Conservation (phyloP, 1,140 invertebrate genomes). For the Lineus longissimus region DNA sequence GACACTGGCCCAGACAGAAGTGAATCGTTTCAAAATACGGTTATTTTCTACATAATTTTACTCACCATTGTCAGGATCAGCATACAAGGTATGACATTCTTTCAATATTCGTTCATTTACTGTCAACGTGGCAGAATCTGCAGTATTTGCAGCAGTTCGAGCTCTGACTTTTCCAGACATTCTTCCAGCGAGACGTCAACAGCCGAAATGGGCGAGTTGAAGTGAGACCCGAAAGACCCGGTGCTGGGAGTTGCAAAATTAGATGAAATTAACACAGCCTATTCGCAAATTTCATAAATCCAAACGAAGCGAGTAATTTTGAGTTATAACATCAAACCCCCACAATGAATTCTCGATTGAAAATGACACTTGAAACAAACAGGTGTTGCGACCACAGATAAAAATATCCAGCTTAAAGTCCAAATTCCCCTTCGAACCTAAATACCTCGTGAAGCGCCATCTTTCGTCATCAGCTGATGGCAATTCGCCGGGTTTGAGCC, state of each 20-base stretch:
- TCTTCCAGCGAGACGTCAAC: constrained; percentile 32
- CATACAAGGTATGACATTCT: constrained; percentile 60
- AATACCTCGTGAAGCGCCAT: not conserved
- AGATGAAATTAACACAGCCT: not conserved
- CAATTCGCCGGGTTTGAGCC: constrained; percentile 32
- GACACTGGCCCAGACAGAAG: not conserved
- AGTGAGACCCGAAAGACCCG: constrained; percentile 14
- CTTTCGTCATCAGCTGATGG: constrained; percentile 7
- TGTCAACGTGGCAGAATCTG: constrained; percentile 55
- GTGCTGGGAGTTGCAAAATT: constrained; percentile 13
- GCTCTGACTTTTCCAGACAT: constrained; percentile 56
- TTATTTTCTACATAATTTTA: not conserved
- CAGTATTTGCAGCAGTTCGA: constrained; percentile 53
- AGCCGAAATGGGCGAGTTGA: constrained; percentile 6
- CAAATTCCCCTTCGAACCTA: too few species aligned
- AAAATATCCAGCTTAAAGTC: too few species aligned
- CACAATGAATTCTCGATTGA: too few species aligned
- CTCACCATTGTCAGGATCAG: constrained; percentile 59
- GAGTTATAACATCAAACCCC: too few species aligned
- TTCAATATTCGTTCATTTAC: constrained; percentile 61
- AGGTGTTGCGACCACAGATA: too few species aligned
- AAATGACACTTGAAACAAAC: too few species aligned
- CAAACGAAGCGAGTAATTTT: too few species aligned
- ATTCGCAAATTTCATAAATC: too few species aligned
- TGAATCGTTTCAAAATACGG: too few species aligned